phyloP scores from a whole-genome alignment of 2,113 vertebrate genomes.

The Dicerorhinus sumatrensis region DNA sequence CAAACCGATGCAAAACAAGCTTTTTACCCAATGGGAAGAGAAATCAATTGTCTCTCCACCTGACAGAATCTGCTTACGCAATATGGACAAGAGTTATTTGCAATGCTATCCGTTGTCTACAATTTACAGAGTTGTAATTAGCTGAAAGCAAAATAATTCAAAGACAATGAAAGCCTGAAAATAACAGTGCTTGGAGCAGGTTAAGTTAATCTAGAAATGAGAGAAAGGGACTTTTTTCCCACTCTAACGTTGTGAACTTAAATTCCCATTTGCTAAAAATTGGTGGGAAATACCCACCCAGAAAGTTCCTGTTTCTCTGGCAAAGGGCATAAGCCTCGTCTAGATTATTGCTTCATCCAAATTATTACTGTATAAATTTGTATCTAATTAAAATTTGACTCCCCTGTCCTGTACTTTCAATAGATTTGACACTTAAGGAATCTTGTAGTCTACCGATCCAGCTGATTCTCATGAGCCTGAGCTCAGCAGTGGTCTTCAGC shows the following conservation, averaged over 20 bases:
- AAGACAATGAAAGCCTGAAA: background rate
- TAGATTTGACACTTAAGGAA: background rate
- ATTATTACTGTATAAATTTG: background rate
- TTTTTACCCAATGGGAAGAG: background rate
- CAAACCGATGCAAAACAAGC: background rate
- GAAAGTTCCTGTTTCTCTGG: background rate
- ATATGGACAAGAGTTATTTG: background rate
- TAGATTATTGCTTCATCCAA: background rate
- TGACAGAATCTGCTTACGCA: background rate
- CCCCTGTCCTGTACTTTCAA: background rate
- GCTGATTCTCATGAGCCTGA: background rate
- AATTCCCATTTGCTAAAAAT: background rate
- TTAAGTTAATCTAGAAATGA: background rate
- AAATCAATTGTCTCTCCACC: background rate
- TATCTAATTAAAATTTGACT: background rate
- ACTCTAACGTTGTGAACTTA: background rate
- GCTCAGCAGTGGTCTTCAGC: background rate
- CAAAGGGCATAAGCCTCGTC: background rate
- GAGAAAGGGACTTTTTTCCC: background rate
- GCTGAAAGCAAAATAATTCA: background rate
- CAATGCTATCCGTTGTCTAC: background rate
- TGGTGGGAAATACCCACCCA: background rate
- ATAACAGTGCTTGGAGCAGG: background rate
- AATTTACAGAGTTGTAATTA: background rate
- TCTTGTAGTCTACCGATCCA: fast-evolving